Conservation (phyloP, 2,888 invertebrate genomes). For the Heteromurus nitidus region DNA sequence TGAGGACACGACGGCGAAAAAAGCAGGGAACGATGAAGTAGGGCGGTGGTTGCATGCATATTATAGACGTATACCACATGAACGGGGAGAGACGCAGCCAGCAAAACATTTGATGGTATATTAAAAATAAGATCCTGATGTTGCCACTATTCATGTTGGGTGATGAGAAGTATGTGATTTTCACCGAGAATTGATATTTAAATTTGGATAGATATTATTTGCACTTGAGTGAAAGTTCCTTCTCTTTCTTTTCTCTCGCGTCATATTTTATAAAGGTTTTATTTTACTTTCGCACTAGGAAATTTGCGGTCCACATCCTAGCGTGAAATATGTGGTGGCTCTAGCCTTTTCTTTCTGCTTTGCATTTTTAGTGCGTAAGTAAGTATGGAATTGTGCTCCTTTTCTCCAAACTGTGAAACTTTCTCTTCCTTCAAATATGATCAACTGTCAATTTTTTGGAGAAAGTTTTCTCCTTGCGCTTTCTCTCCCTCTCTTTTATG, state of each 20-base stretch:
- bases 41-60: neutral
- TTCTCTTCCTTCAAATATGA: conserved; percentile 34
- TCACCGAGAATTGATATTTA: conserved; percentile 11
- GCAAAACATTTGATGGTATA: conserved; percentile 11
- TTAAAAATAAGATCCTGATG: conserved; percentile 7
- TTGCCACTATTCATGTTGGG: neutral
- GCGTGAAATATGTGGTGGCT: too few relatives aligned
- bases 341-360: too few relatives aligned
- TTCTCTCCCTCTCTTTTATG: conserved; percentile 7
- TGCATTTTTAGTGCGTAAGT: neutral
- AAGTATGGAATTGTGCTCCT: neutral
- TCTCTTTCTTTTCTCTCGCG: neutral
- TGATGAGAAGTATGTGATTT: conserved; percentile 12
- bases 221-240: neutral
- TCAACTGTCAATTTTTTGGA: conserved; percentile 33
- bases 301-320: too few relatives aligned
- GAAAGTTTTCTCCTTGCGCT: conserved; percentile 10
- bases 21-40: neutral
- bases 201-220: conserved; percentile 22
- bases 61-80: neutral
- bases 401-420: conserved; percentile 4
- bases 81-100: neutral
- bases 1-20: too few relatives aligned
- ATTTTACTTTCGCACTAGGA: too few relatives aligned
- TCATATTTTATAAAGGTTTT: neutral